Evolutionary conservation across 2,888 invertebrate genomes (phyloP), one percentile per base, ranked within the genome.

Genomic region (Lithophane ornitopus): DNA sequence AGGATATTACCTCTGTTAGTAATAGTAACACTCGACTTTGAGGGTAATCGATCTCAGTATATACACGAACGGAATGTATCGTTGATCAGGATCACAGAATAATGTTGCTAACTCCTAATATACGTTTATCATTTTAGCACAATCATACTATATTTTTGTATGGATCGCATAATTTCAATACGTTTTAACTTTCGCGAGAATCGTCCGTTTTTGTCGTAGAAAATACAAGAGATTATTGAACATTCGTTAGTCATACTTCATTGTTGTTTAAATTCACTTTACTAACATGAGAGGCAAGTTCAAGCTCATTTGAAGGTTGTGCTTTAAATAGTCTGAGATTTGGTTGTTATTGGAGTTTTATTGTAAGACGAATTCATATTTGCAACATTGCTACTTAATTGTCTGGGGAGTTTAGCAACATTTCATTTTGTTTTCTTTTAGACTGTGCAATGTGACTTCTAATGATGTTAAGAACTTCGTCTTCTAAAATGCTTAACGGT

Each of bases 251-350:
- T 82, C 66, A 79, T 84, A 84, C 83, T 86, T 88, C 70, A 84
- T 85, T 72, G 76, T 82, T 85, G 85, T 85, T 89, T 87, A 85
- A 85, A 87, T 88, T 85, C 84, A 87, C 84, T 85, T 83, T 85
- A 88, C 85, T 88, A 81, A 89, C 86, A 86, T 78, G 80, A 83
- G 88, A 85, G 88, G 80, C 88, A 81, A 89, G 89, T 88, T 89
- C 85, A 90, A 92, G 94, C 94, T 95, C 94, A 95, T 95, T 90
- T 92, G 84, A 94, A 92, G 95, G 95, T 95, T 95, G 95, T 95
- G 95, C 91, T 87, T 92, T 89, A 88, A 90, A 91, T 93, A 93
- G 92, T 94, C 90, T 93, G 92, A 93, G 86, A 86, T 91, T 92
- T 84, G 91, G 90, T 93, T 91, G 91, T 93, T 89, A 89, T 89